Conservation (phyloP, 2,888 invertebrate genomes). For the Nomada lathburiana region DNA sequence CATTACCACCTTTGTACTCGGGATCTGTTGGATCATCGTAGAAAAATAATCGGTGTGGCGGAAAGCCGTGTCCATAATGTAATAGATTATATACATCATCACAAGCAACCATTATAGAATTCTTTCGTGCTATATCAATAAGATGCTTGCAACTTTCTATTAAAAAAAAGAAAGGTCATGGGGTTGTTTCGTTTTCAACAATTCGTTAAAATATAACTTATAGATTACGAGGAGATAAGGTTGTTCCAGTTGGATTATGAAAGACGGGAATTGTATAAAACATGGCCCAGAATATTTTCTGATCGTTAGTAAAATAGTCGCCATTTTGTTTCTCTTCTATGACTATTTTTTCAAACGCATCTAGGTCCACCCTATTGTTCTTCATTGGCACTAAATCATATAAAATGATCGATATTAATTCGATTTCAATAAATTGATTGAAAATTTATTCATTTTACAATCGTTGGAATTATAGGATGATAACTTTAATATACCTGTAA, state of each 20-base stretch:
- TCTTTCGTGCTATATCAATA: slow-evolving; percentile 84
- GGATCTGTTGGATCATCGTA: slow-evolving; percentile 84
- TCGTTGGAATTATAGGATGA: too few species aligned
- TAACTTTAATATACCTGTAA: slow-evolving; percentile 82
- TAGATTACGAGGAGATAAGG: slow-evolving; percentile 83
- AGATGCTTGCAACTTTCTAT: slow-evolving; percentile 83
- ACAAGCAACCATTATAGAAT: slow-evolving; percentile 85
- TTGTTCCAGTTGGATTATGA: slow-evolving; percentile 87
- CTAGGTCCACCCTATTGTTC: slow-evolving; percentile 85
- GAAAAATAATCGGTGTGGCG: slow-evolving; percentile 85
- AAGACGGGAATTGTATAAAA: slow-evolving; percentile 87
- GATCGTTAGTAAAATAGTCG: slow-evolving; percentile 67
- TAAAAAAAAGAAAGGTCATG: slow-evolving; percentile 4
- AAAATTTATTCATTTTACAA: too few species aligned
- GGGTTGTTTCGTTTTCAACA: not conserved
- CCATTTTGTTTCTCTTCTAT: slow-evolving; percentile 78
- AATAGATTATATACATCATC: slow-evolving; percentile 89
- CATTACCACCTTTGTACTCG: slow-evolving; percentile 85
- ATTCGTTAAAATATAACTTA: slow-evolving; percentile 1
- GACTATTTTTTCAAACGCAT: slow-evolving; percentile 84
- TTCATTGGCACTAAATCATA: slow-evolving; percentile 85
- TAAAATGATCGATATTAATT: too few species aligned
- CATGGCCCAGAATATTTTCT: slow-evolving; percentile 86
- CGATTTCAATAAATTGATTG: too few species aligned
- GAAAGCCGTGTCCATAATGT: slow-evolving; percentile 83